Percentiles rank a stretch among this genome's conserved stretches.
Evolutionary conservation across 2,888 invertebrate genomes (phyloP).

Genomic region (Nomada fucata): DNA sequence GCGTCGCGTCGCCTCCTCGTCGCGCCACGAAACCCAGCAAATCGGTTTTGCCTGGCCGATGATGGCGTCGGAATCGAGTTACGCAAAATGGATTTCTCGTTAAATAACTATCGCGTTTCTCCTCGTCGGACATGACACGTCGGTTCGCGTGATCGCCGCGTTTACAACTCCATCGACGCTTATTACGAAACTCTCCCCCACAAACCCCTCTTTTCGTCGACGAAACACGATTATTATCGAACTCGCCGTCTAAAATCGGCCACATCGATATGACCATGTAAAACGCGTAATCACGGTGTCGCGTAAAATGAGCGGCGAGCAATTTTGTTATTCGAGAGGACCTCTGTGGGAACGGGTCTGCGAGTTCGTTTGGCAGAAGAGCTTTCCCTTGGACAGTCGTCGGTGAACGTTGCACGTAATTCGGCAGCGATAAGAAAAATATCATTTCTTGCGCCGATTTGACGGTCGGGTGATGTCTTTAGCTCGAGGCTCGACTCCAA

Average conservation of each 20-base stretch:
- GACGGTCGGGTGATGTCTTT: too few relatives aligned
- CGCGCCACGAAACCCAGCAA: conserved; percentile 57
- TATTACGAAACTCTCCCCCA: background rate
- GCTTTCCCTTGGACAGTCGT: conserved; percentile 3
- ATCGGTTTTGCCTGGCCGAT: conserved; percentile 78
- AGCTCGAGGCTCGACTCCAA: too few relatives aligned
- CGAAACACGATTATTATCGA: conserved; percentile 1
- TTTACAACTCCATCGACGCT: conserved; percentile 20
- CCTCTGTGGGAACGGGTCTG: background rate
- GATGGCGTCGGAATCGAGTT: conserved; percentile 81
- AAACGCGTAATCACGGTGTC: conserved; percentile 2
- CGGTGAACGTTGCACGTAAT: too few relatives aligned
- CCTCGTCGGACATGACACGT: conserved; percentile 11
- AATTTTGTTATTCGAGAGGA: conserved; percentile 5
- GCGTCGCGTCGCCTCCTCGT: conserved; percentile 26
- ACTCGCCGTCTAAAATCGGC: background rate
- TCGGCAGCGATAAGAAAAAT: too few relatives aligned
- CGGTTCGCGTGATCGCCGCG: conserved; percentile 9
- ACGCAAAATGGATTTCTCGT: conserved; percentile 81
- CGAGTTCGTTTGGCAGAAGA: conserved; percentile 13
- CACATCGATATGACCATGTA: background rate
- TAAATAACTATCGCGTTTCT: conserved; percentile 77
- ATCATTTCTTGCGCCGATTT: background rate
- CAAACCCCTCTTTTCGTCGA: background rate
- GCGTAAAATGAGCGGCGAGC: conserved; percentile 4